A percentile compares a stretch with the other conserved stretches of the same genome.
Evolutionary conservation across 2,797 vertebrate genomes (phyloP).

Genomic region (Pterois miles): DNA sequence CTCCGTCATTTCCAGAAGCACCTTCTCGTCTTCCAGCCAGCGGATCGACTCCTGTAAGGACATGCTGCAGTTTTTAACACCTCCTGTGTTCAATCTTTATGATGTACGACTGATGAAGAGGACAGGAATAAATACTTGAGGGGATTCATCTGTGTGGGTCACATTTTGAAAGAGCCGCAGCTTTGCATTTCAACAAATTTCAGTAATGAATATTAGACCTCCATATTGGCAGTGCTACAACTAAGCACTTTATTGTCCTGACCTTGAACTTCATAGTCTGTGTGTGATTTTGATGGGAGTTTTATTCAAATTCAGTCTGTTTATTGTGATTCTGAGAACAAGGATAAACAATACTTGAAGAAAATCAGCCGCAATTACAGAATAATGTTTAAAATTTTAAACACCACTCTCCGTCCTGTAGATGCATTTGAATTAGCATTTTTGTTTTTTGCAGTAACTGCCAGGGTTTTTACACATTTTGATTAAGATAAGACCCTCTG

Average conservation of each 20-base stretch:
- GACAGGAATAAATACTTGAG: background rate
- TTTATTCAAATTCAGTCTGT: background rate
- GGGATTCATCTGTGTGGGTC: background rate
- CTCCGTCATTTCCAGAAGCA: constrained; percentile 96
- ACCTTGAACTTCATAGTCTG: background rate
- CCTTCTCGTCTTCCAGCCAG: constrained; percentile 97
- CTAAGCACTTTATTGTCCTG: background rate
- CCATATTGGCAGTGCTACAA: background rate
- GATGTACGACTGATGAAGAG: background rate
- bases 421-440: background rate
- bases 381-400: background rate
- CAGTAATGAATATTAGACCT: background rate
- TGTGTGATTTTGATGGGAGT: background rate
- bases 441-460: background rate
- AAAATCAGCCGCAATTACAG: background rate
- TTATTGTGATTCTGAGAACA: background rate
- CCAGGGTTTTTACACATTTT: background rate
- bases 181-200: background rate
- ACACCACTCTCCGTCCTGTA: background rate
- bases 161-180: too few species aligned
- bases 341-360: background rate
- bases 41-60: constrained; percentile 91
- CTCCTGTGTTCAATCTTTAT: background rate
- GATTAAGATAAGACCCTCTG: background rate
- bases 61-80: background rate